These are phyloP conservation scores for Melanophora roralis DNA, from an alignment of 2,888 invertebrate species.

Conservation along the genomic window DNA sequence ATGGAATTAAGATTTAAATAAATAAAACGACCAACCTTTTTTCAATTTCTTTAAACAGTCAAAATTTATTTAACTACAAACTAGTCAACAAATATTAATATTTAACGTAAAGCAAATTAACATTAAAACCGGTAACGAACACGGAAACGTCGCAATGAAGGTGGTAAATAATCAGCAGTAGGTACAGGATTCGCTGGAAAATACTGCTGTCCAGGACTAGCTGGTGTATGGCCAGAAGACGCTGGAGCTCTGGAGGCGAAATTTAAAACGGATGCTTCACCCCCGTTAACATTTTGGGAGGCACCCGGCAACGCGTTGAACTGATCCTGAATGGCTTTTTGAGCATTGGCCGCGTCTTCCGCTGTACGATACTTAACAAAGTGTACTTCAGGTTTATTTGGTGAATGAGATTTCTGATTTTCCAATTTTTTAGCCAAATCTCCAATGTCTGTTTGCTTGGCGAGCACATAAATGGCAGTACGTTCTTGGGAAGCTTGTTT, in stretches of 20 bases:
- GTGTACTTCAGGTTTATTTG: conserved; percentile 72
- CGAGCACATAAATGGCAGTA: conserved; percentile 71
- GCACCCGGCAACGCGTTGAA: conserved; percentile 65
- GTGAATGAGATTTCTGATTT: no score
- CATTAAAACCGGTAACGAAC: conserved; percentile 65
- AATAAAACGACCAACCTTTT: background rate
- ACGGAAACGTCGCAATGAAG: conserved; percentile 67
- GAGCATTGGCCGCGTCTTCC: conserved; percentile 67
- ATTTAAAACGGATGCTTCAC: conserved; percentile 64
- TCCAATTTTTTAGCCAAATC: conserved; percentile 68
- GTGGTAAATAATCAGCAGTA: conserved; percentile 66
- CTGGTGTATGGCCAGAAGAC: conserved; percentile 52
- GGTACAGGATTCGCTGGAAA: conserved; percentile 65
- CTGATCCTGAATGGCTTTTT: conserved; percentile 66
- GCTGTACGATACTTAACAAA: conserved; percentile 69
- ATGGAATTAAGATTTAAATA: no score
- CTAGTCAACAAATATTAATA: conserved; percentile 32
- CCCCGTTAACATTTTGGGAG: conserved; percentile 63
- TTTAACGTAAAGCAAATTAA: no score
- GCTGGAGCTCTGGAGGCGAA: conserved; percentile 51
- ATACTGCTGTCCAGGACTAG: conserved; percentile 63
- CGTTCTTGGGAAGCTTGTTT: conserved; percentile 70
- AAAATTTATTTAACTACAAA: conserved; percentile 11
- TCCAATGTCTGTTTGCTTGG: conserved; percentile 66
- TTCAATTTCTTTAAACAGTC: background rate